Base-by-base conservation (phyloP, 2,113 vertebrate species). In the Lipotes vexillifer region DNA sequence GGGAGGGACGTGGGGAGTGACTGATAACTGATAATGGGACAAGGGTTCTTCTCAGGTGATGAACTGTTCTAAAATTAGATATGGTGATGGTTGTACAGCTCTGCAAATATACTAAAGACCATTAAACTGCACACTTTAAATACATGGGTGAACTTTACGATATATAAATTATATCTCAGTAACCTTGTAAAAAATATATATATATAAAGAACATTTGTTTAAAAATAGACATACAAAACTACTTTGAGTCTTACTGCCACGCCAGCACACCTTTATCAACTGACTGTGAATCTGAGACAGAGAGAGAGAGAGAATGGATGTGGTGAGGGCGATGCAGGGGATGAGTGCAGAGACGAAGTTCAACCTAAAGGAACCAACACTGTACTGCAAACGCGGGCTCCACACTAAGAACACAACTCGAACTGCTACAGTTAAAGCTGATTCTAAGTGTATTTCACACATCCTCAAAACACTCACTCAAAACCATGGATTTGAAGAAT, bases 301-400 rank as follows among this genome's bases (percentile, higher is more conserved):
- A 33, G 21, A 49, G 21, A 41, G 21, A 41, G 41, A 49, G 15
- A 65, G 36, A 52, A 36, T 8, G 27, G 5, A 4, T 3, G n/a
- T 2, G 15, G 11, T 1, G 25, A 46, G n/a, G 46, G 8, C 13
- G 6, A 5, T 2, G 3, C 2, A 38, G 31, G 17, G 25, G 13
- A 12, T 13, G 0, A 11, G n/a, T 11, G 27, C 27, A 5, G n/a
- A 57, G 31, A 68, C 7, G 2, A 55, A 20, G 44, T 9, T 69
- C 17, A 21, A 21, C 18, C 31, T 36, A 69, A 66, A n/a, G 18
- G 18, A 36, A 36, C 18, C 66, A 36, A 36, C 66, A 11, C 36
- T 4, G 21, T 12, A 20, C 23, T 55, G 10, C 23, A 71, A 69
- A 38, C 20, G 33, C 23, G 55, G 46, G 55, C 36, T 55, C 52